Conservation (phyloP, 1,140 invertebrate genomes). For the Spodoptera frugiperda region DNA sequence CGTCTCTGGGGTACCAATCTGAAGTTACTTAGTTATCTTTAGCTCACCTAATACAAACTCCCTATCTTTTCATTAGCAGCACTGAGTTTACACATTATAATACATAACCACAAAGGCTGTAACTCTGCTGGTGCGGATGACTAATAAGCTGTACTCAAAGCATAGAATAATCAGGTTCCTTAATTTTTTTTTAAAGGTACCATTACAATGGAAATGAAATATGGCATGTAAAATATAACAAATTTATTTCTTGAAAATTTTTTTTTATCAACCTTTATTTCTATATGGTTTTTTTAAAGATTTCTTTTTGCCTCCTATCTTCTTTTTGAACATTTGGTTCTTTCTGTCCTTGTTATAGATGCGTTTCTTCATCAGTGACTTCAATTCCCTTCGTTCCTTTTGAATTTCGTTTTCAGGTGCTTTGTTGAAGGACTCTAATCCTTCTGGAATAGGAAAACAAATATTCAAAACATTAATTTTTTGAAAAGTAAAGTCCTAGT, state of each 20-base stretch:
- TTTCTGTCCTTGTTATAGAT: conserved; percentile 87
- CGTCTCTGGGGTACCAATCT: too few relatives aligned
- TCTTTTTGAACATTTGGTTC: conserved; percentile 84
- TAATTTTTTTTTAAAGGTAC: too few relatives aligned
- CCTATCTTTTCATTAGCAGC: too few relatives aligned
- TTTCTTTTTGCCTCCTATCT: conserved; percentile 81
- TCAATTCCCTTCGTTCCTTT: conserved; percentile 87
- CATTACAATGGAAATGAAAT: too few relatives aligned
- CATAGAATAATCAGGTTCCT: too few relatives aligned
- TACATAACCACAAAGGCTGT: too few relatives aligned
- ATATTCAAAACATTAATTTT: neutral
- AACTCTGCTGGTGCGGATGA: too few relatives aligned
- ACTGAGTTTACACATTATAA: too few relatives aligned
- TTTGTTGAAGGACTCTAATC: conserved; percentile 86
- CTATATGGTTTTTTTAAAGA: conserved; percentile 73
- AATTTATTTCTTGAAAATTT: conserved; percentile 47
- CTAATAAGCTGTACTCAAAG: too few relatives aligned
- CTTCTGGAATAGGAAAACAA: conserved; percentile 77
- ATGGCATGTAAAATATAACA: neutral
- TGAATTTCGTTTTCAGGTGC: conserved; percentile 66
- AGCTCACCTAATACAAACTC: too few relatives aligned
- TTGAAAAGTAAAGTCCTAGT: neutral
- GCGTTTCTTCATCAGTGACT: conserved; percentile 87
- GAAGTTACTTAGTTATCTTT: too few relatives aligned
- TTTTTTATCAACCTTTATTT: conserved; percentile 62